Percentiles rank a stretch among this genome's conserved stretches.
Conservation (phyloP, 2,113 vertebrate species). For the Leptocoma aspasia region DNA sequence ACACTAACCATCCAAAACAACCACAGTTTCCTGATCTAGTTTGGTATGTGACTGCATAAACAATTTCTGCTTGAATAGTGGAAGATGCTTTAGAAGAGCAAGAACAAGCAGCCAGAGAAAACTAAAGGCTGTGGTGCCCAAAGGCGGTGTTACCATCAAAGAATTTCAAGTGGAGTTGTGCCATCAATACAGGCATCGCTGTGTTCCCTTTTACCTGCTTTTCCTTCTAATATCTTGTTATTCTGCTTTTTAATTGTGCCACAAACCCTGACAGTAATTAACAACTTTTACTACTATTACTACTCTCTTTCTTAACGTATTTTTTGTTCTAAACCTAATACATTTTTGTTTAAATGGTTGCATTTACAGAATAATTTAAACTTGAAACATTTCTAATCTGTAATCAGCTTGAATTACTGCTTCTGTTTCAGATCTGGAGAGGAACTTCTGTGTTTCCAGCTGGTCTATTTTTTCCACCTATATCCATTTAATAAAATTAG, state of each 20-base stretch:
- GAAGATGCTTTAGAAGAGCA: neutral
- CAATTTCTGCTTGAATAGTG: neutral
- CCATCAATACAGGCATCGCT: neutral
- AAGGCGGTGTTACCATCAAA: neutral
- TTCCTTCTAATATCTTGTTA: neutral
- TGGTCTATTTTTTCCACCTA: neutral
- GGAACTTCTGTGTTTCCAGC: neutral
- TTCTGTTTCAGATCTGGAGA: neutral
- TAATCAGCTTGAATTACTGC: neutral
- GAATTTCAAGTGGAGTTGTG: neutral
- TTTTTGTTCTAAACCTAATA: neutral
- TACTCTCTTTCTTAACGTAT: neutral
- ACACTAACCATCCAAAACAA: rapidly evolving
- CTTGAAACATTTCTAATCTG: neutral
- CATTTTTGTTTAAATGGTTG: neutral
- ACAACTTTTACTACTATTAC: neutral
- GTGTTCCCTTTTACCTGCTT: neutral
- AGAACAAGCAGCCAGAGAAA: neutral
- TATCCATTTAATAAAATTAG: neutral
- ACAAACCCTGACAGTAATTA: neutral
- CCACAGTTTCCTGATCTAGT: neutral
- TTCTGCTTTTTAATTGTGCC: neutral
- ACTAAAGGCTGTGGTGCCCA: rapidly evolving
- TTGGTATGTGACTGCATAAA: neutral
- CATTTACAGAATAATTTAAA: neutral